Percentiles rank a stretch among this genome's conserved stretches.
Evolutionary conservation across 2,797 vertebrate species (phyloP).

Genomic region (Liasis olivaceus): DNA sequence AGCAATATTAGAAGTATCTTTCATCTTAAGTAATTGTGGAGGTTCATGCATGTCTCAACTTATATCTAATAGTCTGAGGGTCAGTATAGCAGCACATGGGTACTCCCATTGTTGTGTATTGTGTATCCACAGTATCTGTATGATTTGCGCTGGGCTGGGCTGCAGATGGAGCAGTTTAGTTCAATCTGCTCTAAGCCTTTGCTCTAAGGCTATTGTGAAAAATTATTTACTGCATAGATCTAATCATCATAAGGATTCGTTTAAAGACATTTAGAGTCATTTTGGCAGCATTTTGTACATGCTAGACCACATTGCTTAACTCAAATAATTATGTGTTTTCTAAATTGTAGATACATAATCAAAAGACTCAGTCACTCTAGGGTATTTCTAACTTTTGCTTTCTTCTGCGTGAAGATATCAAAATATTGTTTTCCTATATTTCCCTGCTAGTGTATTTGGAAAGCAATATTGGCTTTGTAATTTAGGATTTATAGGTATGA

Average conservation of each 20-base stretch:
- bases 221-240: not conserved
- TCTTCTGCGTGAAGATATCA: not conserved
- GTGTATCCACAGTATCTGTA: not conserved
- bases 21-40: slow-evolving; percentile 1
- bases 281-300: not conserved
- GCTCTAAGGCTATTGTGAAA: not conserved
- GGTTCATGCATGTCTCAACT: not conserved
- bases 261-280: not conserved
- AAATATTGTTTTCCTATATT: not conserved
- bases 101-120: not conserved
- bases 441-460: not conserved
- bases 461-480: not conserved
- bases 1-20: not conserved
- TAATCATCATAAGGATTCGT: not conserved
- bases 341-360: not conserved
- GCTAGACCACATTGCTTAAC: not conserved
- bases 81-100: not conserved
- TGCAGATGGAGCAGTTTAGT: not conserved
- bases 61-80: not conserved
- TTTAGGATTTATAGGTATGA: not conserved
- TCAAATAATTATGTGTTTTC: not conserved
- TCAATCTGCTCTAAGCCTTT: not conserved
- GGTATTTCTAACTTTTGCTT: not conserved
- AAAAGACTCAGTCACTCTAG: not conserved
- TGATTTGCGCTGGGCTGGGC: not conserved